Evolutionary conservation across 1,140 invertebrate species (phyloP).

Genomic region (Cyclargus thomasi): DNA sequence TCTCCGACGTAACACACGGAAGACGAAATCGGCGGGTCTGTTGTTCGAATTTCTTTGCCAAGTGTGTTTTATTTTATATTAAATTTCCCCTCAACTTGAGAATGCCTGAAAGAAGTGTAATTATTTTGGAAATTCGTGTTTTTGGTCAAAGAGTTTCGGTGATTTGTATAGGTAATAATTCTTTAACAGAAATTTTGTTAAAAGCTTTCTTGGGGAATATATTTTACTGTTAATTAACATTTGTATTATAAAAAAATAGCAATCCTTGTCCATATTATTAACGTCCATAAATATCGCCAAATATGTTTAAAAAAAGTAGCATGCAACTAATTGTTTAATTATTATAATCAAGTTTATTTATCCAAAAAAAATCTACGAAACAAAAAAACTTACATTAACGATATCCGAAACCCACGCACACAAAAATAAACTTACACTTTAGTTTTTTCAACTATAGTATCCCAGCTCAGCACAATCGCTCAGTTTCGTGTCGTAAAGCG

Average conservation of each 20-base stretch:
- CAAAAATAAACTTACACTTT: background rate
- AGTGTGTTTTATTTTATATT: background rate
- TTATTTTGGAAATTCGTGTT: background rate
- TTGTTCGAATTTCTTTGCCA: background rate
- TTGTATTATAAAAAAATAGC: too few relatives aligned
- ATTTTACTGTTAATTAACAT: too few relatives aligned
- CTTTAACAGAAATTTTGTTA: too few relatives aligned
- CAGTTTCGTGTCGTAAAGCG: background rate
- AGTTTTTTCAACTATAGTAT: background rate
- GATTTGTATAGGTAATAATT: background rate
- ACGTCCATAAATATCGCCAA: too few relatives aligned
- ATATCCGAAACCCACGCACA: background rate
- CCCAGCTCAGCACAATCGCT: background rate
- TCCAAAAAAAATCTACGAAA: background rate
- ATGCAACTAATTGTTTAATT: too few relatives aligned
- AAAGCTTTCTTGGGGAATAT: too few relatives aligned
- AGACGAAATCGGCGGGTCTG: conserved; percentile 6
- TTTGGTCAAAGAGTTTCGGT: too few relatives aligned
- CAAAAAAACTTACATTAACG: background rate
- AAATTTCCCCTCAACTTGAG: background rate
- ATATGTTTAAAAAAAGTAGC: too few relatives aligned
- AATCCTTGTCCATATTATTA: too few relatives aligned
- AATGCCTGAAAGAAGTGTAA: background rate
- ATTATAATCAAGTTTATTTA: too few relatives aligned
- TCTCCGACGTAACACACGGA: conserved; percentile 1